These are phyloP conservation scores for Caenorhabditis remanei DNA, from an alignment of 1,140 invertebrate genomes.

Conservation along the genomic window DNA sequence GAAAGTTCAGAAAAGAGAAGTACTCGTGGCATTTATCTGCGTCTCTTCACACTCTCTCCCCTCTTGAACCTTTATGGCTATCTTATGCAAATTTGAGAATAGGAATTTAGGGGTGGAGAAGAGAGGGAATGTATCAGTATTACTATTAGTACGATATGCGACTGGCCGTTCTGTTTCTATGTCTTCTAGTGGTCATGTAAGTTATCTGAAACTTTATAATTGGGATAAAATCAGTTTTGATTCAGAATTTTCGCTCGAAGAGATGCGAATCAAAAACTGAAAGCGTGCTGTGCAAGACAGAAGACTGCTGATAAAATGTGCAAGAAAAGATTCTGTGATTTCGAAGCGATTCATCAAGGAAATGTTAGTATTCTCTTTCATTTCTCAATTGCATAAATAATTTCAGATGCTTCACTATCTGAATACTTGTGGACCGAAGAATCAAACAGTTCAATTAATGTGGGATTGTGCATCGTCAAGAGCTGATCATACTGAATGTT, in stretches of 20 bases:
- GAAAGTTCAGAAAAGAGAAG: conserved; percentile 12
- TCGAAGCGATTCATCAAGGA: conserved; percentile 71
- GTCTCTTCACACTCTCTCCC: not conserved
- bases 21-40: not conserved
- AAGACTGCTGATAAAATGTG: conserved; percentile 73
- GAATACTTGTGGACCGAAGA: conserved; percentile 71
- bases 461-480: conserved; percentile 75
- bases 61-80: conserved; percentile 18
- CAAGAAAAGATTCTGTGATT: conserved; percentile 74
- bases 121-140: not conserved
- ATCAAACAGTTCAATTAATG: conserved; percentile 71
- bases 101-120: not conserved
- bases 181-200: not conserved
- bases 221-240: not conserved
- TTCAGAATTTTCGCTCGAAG: conserved; percentile 51
- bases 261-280: conserved; percentile 73
- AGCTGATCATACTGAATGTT: conserved; percentile 73
- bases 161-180: not conserved
- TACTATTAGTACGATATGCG: not conserved
- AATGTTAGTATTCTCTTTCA: conserved; percentile 68
- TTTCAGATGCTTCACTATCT: conserved; percentile 69
- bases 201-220: not conserved
- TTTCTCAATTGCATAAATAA: conserved; percentile 3
- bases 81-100: conserved; percentile 32
- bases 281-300: conserved; percentile 73